Evolutionary conservation across 2,888 invertebrate genomes (phyloP).

Genomic region (Aleiodes alternator): DNA sequence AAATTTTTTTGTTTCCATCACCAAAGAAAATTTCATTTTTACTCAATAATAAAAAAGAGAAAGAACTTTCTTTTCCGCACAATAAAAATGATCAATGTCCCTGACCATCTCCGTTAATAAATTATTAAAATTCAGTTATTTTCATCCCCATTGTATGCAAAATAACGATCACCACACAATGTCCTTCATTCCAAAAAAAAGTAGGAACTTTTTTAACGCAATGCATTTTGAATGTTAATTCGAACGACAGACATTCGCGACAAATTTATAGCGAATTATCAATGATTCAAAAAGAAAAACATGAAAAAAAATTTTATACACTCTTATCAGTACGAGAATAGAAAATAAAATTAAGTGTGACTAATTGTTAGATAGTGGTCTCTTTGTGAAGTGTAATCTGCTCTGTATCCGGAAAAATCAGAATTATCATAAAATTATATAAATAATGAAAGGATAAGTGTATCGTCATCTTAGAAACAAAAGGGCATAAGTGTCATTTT

Average conservation of each 20-base stretch:
- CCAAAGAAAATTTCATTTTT: too few relatives aligned
- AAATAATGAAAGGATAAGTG: background rate
- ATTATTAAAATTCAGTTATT: conserved; percentile 12
- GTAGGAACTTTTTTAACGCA: conserved; percentile 1
- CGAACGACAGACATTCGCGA: background rate
- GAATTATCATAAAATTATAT: background rate
- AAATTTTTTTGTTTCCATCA: too few relatives aligned
- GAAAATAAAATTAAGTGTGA: conserved; percentile 21
- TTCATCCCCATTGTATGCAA: conserved; percentile 26
- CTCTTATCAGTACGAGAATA: conserved; percentile 24
- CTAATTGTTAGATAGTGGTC: background rate
- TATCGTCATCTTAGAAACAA: too few relatives aligned
- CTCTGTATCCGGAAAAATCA: background rate
- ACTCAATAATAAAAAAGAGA: too few relatives aligned
- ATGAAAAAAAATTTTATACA: too few relatives aligned
- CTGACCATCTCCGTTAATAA: background rate
- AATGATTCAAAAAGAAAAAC: background rate
- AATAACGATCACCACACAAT: conserved; percentile 18
- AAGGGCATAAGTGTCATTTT: too few relatives aligned
- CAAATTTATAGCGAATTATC: background rate
- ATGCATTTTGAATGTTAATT: conserved; percentile 4
- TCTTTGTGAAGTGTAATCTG: background rate
- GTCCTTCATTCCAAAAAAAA: conserved; percentile 2
- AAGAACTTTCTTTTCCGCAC: background rate
- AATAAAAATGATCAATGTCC: background rate